These are phyloP conservation scores for Meda fulgida DNA, from an alignment of 2,797 vertebrate genomes.

Conservation along the genomic window DNA sequence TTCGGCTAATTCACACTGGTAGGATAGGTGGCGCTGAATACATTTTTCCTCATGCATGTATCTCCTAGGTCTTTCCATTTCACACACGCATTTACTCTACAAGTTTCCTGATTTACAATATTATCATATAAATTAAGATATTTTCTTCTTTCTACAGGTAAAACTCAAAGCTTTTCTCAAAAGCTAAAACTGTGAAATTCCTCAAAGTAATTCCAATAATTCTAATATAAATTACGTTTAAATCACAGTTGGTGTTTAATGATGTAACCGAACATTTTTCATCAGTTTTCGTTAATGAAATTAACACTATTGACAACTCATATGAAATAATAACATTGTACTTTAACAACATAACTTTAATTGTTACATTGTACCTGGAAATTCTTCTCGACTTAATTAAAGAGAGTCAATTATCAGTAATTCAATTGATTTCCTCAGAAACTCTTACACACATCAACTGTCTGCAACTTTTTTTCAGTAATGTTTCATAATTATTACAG, in stretches of 20 bases:
- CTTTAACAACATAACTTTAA: neutral
- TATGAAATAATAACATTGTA: neutral
- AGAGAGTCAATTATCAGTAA: neutral
- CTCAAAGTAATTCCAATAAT: neutral
- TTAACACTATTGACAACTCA: neutral
- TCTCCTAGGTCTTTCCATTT: neutral
- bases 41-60: neutral
- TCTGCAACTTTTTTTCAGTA: neutral
- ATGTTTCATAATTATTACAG: neutral
- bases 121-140: neutral
- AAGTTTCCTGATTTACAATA: neutral
- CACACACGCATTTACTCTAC: neutral
- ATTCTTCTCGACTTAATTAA: neutral
- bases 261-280: neutral
- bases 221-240: neutral
- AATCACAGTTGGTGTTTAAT: neutral
- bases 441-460: neutral
- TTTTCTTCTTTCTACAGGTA: neutral
- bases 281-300: neutral
- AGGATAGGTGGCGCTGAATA: neutral
- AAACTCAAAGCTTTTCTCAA: no score
- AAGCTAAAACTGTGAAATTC: no score
- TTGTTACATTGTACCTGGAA: neutral
- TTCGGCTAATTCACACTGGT: neutral
- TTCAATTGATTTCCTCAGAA: neutral